Percentiles rank a stretch among this genome's conserved stretches.
These are phyloP conservation scores for Columba janthina DNA, from an alignment of 2,113 vertebrate species.

Conservation along the genomic window DNA sequence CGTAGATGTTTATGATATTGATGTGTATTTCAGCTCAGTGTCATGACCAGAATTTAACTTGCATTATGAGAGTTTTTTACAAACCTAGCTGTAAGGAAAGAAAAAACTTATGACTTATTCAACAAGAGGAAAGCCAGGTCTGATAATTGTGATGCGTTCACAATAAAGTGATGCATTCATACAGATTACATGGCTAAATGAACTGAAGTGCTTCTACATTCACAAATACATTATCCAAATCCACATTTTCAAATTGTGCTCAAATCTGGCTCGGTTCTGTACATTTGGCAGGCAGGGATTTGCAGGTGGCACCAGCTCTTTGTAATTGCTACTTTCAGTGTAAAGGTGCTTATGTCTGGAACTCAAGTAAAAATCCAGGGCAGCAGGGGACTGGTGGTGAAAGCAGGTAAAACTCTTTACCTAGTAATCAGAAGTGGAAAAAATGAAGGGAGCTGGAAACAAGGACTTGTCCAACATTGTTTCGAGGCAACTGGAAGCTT, in stretches of 20 bases:
- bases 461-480: not conserved
- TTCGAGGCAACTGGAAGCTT: not conserved
- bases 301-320: not conserved
- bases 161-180: not conserved
- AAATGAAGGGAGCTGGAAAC: not conserved
- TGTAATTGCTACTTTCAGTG: not conserved
- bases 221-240: not conserved
- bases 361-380: not conserved
- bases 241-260: not conserved
- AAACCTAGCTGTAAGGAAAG: not conserved
- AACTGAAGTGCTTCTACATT: not conserved
- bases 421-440: not conserved
- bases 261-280: not conserved
- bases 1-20: not conserved
- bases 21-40: not conserved
- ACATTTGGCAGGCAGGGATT: not conserved
- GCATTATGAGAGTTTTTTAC: not conserved
- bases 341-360: not conserved
- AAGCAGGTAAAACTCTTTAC: not conserved
- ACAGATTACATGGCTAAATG: not conserved
- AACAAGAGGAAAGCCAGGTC: not conserved
- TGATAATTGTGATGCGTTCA: not conserved
- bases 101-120: not conserved
- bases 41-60: not conserved
- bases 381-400: not conserved